Evolutionary conservation across 2,888 invertebrate genomes (phyloP), one percentile per base, ranked within the genome.

Genomic region (Chloromyia formosa): DNA sequence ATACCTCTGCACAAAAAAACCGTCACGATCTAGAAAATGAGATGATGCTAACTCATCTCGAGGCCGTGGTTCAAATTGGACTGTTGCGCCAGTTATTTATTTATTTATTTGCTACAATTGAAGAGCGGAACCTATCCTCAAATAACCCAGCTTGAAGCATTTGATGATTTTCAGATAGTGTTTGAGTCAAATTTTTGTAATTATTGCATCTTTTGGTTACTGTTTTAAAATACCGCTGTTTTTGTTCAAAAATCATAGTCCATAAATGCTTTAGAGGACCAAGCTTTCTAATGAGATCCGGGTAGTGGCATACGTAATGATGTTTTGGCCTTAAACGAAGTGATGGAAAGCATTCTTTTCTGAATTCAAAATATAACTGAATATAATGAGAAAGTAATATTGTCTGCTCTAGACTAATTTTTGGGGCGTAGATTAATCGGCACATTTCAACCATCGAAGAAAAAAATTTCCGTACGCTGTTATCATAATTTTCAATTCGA

Each of bases 171-270:
- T n/a, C n/a, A 16, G 2, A 5, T n/a, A 49, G 49, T n/a, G 49
- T 49, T 49, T 49, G 12, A 49, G 71, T 71, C 14, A 74, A 20
- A 53, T 76, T 78, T 76, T 77, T 78, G 45, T 78, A 80, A 76
- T 81, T 80, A 68, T 75, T 76, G n/a, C 14, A 18, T 54, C 74
- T 75, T 64, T 75, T 75, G 0, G 76, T 42, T 14, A 73, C 53
- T 75, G 74, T 76, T 77, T 80, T 80, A 60, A 79, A 80, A 75
- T 75, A 80, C 5, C 77, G 69, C 62, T 81, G 80, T 68, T 81
- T 80, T 45, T 79, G 79, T 76, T 81, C 80, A 74, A 80, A 81
- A 9, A 78, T 22, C 73, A 78, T 66, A 9, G 76, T 78, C 74
- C 77, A 78, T 0, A 78, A n/a, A 16, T 66, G 10, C 49, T 66